Evolutionary conservation across 37 sponge, comb jelly and placozoan species (phyloP), one percentile per base, ranked within the genome.

Genomic region (Axinella damicornis): DNA sequence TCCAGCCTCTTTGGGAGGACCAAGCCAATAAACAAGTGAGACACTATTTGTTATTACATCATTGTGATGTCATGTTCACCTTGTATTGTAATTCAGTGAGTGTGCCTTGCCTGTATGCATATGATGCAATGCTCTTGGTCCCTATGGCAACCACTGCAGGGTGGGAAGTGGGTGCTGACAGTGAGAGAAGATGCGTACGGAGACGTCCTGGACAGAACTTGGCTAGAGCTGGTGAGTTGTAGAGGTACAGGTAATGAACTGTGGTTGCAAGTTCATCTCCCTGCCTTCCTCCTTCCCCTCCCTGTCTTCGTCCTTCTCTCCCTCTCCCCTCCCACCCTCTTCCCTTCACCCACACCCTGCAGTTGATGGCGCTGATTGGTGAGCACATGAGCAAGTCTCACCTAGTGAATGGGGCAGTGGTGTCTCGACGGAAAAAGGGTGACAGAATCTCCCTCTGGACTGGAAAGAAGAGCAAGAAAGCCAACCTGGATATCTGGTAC

Each of bases 131-230:
- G 27, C 11, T 27, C 11, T 27, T 62, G 27, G 24, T 27, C 5
- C 13, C 28, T 13, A 28, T 46, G 46, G 46, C 9, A 12, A 46
- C 46, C 46, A 46, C 57, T 9, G 32, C 68, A 69, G 54, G 90
- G 90, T 60, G 90, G 90, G 35, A 84, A 90, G 61, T 90, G 90
- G 90, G 90, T 90, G 32, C 41, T 90, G 37, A 90, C 90, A 33
- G 37, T 90, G 25, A 83, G 64, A 55, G 57, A 70, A 25, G 69
- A 78, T 46, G 1, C 53, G 5, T 21, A 64, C 33, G 59, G 21
- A 20, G 32, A 14, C 5, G 24, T 73, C 16, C 74, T 90, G 38
- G 68, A 78, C 65, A 61, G 63, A 37, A 53, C 64, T 19, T 90
- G 90, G 90, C 2, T 83, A 36, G 90, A 90, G 79, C 39, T 84